Percentiles rank a stretch among this genome's conserved stretches.
These are phyloP conservation scores for Sinelater perroti DNA, from an alignment of 2,888 invertebrate genomes.

Conservation along the genomic window DNA sequence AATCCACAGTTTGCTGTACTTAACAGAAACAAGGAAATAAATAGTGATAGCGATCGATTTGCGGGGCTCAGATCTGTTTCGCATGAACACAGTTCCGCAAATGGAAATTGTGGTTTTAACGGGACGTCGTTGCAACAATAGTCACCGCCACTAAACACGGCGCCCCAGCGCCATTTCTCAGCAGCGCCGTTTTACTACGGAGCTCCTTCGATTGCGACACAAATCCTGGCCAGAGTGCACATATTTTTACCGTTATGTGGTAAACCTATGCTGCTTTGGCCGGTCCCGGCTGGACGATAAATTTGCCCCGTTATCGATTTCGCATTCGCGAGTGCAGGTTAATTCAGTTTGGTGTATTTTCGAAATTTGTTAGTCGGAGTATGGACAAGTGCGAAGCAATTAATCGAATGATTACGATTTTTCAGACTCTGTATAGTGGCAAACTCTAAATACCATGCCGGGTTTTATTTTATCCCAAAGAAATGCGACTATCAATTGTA, in stretches of 20 bases:
- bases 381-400: slow-evolving; percentile 7
- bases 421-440: too few relatives aligned
- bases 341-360: slow-evolving; percentile 27
- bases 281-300: slow-evolving; percentile 21
- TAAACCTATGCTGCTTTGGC: slow-evolving; percentile 26
- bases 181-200: slow-evolving; percentile 17
- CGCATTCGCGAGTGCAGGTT: slow-evolving; percentile 20
- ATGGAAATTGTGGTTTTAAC: slow-evolving; percentile 20
- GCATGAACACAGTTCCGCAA: slow-evolving; percentile 26
- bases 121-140: slow-evolving; percentile 11
- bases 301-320: slow-evolving; percentile 28
- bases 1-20: slow-evolving; percentile 8
- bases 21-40: slow-evolving; percentile 22
- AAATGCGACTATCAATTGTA: too few relatives aligned
- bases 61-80: slow-evolving; percentile 13
- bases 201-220: slow-evolving; percentile 30
- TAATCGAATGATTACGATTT: slow-evolving; percentile 1
- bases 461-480: too few relatives aligned
- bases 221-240: slow-evolving; percentile 31
- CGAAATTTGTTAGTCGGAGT: slow-evolving; percentile 17
- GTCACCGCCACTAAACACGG: slow-evolving; percentile 14
- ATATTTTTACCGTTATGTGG: slow-evolving; percentile 36
- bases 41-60: slow-evolving; percentile 26
- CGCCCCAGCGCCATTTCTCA: slow-evolving; percentile 23
- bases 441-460: too few relatives aligned